These are phyloP conservation scores for Camponotus pennsylvanicus DNA, from an alignment of 1,140 invertebrate species.

Conservation along the genomic window DNA sequence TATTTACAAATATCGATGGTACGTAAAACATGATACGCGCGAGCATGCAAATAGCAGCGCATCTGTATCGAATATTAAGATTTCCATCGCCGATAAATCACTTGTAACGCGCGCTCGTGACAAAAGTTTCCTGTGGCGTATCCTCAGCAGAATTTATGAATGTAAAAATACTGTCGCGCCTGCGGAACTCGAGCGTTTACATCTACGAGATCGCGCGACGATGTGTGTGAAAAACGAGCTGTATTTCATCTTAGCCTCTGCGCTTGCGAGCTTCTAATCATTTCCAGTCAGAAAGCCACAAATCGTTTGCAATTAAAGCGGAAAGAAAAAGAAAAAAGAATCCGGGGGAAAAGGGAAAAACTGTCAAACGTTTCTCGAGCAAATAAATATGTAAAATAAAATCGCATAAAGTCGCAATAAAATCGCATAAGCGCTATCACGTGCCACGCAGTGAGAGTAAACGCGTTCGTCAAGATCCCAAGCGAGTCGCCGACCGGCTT, in stretches of 20 bases:
- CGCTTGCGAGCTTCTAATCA: slow-evolving; percentile 30
- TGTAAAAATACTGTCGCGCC: slow-evolving; percentile 42
- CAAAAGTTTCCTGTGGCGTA: slow-evolving; percentile 23
- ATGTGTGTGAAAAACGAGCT: slow-evolving; percentile 28
- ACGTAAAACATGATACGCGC: background rate
- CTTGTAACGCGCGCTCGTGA: slow-evolving; percentile 27
- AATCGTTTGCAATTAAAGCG: slow-evolving; percentile 34
- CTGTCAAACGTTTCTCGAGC: background rate
- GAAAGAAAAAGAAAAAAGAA: background rate
- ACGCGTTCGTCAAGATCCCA: slow-evolving; percentile 12
- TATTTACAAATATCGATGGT: background rate
- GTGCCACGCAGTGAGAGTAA: background rate
- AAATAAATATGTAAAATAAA: background rate
- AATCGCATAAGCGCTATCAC: too few species aligned
- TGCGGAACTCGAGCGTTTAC: slow-evolving; percentile 26
- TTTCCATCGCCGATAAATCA: slow-evolving; percentile 54
- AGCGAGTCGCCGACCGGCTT: slow-evolving; percentile 53
- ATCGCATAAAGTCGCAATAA: too few species aligned
- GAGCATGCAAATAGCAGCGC: background rate
- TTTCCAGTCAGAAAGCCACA: slow-evolving; percentile 4
- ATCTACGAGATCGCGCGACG: background rate
- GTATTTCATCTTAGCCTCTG: slow-evolving; percentile 38
- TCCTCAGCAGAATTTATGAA: slow-evolving; percentile 55
- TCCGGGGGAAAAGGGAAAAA: background rate
- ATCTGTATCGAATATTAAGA: slow-evolving; percentile 54